phyloP scores from a whole-genome alignment of 92 coral and sea anemone species.

The Hydrozoanthus gracilis region DNA sequence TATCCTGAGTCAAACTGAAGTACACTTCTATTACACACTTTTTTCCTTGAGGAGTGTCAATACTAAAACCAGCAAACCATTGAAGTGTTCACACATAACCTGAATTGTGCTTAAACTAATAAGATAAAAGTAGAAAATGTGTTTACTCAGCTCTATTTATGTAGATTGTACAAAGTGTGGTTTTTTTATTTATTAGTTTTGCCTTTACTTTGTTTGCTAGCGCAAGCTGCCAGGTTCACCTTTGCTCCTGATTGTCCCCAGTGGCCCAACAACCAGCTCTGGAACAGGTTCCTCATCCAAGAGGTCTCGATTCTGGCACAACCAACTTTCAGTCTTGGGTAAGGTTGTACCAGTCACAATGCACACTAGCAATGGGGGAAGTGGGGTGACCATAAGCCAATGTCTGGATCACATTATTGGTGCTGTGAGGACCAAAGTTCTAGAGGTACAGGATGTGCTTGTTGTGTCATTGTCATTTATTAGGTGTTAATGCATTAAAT shows the following conservation, averaged over 20 bases:
- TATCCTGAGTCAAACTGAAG: too few species aligned
- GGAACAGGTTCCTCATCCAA: conserved; percentile 93
- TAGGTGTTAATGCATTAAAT: too few species aligned
- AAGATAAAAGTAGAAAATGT: too few species aligned
- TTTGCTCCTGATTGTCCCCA: conserved; percentile 89
- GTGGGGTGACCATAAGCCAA: conserved; percentile 97
- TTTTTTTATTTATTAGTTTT: neutral
- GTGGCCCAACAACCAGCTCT: conserved; percentile 97
- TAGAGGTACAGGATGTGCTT: conserved; percentile 73
- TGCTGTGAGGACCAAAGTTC: conserved; percentile 95
- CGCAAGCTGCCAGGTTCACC: conserved; percentile 98
- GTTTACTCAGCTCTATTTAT: too few species aligned
- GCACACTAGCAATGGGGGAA: conserved; percentile 99
- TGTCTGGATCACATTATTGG: conserved; percentile 99
- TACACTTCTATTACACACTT: too few species aligned
- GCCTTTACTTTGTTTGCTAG: conserved; percentile 54
- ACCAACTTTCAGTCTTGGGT: conserved; percentile 96
- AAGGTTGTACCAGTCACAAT: conserved; percentile 98
- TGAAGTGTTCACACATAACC: too few species aligned
- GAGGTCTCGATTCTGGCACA: conserved; percentile 98
- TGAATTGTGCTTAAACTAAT: too few species aligned
- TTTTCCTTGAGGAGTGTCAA: too few species aligned
- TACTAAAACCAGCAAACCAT: too few species aligned
- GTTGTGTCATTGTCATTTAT: too few species aligned
- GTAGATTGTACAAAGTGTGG: neutral